phyloP scores from a whole-genome alignment of 2,113 vertebrate species.

The Neolamprologus fasciatus region DNA sequence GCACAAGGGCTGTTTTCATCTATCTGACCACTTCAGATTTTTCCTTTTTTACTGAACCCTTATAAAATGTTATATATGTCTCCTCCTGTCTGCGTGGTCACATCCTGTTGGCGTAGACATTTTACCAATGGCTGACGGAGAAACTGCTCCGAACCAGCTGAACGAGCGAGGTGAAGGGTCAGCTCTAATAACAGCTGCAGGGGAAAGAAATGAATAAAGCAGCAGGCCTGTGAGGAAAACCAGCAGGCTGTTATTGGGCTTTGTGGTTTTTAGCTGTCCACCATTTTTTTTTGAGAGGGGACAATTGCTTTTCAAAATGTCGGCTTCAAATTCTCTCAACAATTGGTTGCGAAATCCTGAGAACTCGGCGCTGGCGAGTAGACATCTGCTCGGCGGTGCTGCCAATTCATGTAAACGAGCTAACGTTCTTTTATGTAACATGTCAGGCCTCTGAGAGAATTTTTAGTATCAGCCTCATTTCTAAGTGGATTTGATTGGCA shows the following conservation, averaged over 20 bases:
- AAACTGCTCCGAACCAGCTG: background rate
- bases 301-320: constrained; percentile 41
- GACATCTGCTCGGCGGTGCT: background rate
- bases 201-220: constrained; percentile 21
- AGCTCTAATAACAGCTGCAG: constrained; percentile 13
- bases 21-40: background rate
- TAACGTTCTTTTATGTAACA: background rate
- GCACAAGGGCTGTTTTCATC: background rate
- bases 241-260: background rate
- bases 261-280: constrained; percentile 32
- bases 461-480: constrained; percentile 5
- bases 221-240: constrained; percentile 7
- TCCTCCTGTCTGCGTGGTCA: background rate
- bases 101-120: constrained; percentile 1
- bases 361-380: background rate
- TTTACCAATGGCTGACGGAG: background rate
- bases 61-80: background rate
- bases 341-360: background rate
- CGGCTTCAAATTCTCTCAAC: background rate
- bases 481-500: constrained; percentile 29
- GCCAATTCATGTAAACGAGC: constrained; percentile 11
- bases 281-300: constrained; percentile 26
- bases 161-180: constrained; percentile 13
- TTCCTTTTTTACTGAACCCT: background rate
- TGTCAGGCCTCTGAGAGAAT: background rate